Evolutionary conservation across 1,140 invertebrate species (phyloP).

Genomic region (Neomicropteryx cornuta): DNA sequence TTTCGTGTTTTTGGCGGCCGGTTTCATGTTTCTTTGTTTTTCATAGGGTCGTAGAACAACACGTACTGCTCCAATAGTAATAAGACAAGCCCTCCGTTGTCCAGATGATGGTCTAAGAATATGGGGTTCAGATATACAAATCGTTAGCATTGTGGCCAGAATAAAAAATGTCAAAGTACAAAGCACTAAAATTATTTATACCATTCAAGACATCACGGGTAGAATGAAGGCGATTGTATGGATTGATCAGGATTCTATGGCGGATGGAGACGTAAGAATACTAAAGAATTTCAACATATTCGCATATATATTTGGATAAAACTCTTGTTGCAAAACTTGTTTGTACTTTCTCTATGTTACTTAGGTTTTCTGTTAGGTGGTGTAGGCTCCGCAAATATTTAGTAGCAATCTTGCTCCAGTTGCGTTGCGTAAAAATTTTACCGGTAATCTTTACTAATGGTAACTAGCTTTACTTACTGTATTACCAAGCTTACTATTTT

Average conservation of each 20-base stretch:
- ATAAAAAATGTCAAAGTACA: constrained; percentile 43
- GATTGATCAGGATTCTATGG: constrained; percentile 41
- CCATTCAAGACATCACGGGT: constrained; percentile 52
- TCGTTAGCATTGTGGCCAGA: constrained; percentile 45
- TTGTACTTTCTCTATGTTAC: too few relatives aligned
- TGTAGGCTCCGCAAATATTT: too few relatives aligned
- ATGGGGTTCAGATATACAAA: constrained; percentile 40
- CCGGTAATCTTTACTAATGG: too few relatives aligned
- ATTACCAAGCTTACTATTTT: too few relatives aligned
- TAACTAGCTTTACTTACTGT: too few relatives aligned
- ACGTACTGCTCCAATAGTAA: constrained; percentile 44
- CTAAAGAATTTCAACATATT: neutral
- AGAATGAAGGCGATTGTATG: constrained; percentile 40
- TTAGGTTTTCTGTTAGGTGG: too few relatives aligned
- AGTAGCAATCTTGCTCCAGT: too few relatives aligned
- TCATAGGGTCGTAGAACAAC: constrained; percentile 30
- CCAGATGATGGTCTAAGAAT: constrained; percentile 44
- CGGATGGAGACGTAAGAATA: constrained; percentile 29
- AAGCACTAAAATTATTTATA: constrained; percentile 50
- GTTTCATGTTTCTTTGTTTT: constrained; percentile 2
- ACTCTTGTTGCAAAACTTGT: neutral
- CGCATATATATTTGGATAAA: neutral
- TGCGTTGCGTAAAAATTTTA: too few relatives aligned
- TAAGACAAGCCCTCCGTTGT: constrained; percentile 42
- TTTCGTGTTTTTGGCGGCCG: too few relatives aligned